Evolutionary conservation across 2,113 vertebrate genomes (phyloP).

Genomic region (Symphodus melops): DNA sequence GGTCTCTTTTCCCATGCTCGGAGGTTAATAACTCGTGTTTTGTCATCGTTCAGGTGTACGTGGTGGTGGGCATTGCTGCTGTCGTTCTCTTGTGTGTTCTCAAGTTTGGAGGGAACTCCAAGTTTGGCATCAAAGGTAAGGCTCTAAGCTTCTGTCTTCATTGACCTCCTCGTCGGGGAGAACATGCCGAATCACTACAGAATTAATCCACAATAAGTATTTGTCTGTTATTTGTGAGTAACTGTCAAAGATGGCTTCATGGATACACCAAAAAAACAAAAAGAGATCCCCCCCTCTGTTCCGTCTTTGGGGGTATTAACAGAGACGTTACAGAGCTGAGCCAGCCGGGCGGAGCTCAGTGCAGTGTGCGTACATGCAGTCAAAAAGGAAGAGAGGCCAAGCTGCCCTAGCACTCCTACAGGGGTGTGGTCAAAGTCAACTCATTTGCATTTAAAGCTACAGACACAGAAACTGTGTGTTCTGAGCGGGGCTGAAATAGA

Average conservation of each 20-base stretch:
- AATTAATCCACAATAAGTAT: too few relatives aligned
- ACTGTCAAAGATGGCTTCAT: conserved; percentile 46
- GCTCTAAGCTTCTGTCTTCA: conserved; percentile 24
- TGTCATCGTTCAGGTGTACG: conserved; percentile 87
- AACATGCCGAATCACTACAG: background rate
- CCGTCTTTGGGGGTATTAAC: too few relatives aligned
- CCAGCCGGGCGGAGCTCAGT: too few relatives aligned
- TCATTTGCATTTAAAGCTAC: too few relatives aligned
- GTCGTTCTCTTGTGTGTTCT: conserved; percentile 95
- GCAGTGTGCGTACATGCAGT: too few relatives aligned
- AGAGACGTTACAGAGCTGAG: too few relatives aligned
- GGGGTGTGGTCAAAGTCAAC: too few relatives aligned
- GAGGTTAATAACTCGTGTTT: conserved; percentile 8
- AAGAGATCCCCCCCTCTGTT: background rate
- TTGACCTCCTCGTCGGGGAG: background rate
- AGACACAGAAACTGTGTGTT: too few relatives aligned
- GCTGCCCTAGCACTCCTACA: too few relatives aligned
- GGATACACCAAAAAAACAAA: conserved; percentile 21
- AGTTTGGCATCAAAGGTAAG: conserved; percentile 99
- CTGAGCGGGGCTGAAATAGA: too few relatives aligned
- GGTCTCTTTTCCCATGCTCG: background rate
- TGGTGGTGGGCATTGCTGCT: conserved; percentile 95
- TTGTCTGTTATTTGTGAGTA: too few relatives aligned
- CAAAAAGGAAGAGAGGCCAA: too few relatives aligned
- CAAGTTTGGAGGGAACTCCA: conserved; percentile 97